phyloP scores from a whole-genome alignment of 1,140 invertebrate species.

The Pogonomyrmex californicus region DNA sequence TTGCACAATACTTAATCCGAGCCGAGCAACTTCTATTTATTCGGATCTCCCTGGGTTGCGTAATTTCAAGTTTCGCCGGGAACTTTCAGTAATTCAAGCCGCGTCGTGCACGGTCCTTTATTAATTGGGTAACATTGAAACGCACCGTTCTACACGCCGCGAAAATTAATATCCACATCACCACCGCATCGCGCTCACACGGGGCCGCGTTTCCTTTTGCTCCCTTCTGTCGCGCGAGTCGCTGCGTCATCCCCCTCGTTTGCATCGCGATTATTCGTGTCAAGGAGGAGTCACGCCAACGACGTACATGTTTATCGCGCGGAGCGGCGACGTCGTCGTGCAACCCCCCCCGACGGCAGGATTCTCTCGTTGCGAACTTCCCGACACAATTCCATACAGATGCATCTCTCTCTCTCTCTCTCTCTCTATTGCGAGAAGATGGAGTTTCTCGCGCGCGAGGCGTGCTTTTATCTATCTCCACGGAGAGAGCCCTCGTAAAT shows the following conservation, averaged over 20 bases:
- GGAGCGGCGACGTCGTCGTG: neutral
- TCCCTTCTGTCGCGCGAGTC: neutral
- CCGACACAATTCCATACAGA: neutral
- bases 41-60: constrained; percentile 66
- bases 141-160: constrained; percentile 3
- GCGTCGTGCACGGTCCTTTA: constrained; percentile 8
- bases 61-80: constrained; percentile 69
- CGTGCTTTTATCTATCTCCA: neutral
- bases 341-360: neutral
- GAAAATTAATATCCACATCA: constrained; percentile 61
- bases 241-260: constrained; percentile 15
- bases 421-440: neutral
- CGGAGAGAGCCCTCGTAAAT: constrained; percentile 20
- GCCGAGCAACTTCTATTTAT: constrained; percentile 70
- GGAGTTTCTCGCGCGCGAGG: neutral
- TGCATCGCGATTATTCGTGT: constrained; percentile 23
- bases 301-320: constrained; percentile 18
- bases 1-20: constrained; percentile 65
- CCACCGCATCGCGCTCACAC: neutral
- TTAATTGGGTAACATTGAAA: constrained; percentile 55
- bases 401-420: neutral
- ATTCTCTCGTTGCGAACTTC: neutral
- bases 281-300: constrained; percentile 21
- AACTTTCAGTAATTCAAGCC: constrained; percentile 49
- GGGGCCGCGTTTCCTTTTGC: neutral